Evolutionary conservation across 2,113 vertebrate species (phyloP), one percentile per base, ranked within the genome.

Genomic region (Patagioenas fasciata): DNA sequence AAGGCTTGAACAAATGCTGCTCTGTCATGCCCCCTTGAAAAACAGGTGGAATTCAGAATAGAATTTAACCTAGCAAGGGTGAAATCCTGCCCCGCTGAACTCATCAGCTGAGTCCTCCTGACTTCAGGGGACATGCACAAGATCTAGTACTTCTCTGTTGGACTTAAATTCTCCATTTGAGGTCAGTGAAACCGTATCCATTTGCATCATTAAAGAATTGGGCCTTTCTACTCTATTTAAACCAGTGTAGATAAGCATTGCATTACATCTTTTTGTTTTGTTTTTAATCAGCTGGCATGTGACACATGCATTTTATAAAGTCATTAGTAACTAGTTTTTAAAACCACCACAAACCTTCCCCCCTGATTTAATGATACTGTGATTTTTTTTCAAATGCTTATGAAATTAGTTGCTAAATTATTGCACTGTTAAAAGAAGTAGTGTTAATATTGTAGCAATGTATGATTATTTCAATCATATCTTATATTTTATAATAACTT

Each of bases 1-100:
- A 91, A 95, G n/a, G 78, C 66, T 94, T 71, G 85, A 89, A 88
- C 48, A 96, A 80, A 75, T 95, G 83, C 87, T 95, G 95, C 93
- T 96, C 62, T 87, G 44, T 91, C 79, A 82, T 6, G 2, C 31
- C 62, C 77, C 56, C 69, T 87, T 93, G 73, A 81, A 77, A 88
- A 92, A 81, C 10, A 78, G 66, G 66, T 77, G 70, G 36, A 89
- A 92, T 93, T 86, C 73, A 48, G 58, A 44, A 54, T 8, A 57
- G 61, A 88, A 81, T 91, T 96, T 81, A 89, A 75, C 65, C 54
- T 84, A 54, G 32, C 34, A 47, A 71, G 38, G 44, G 20, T 77
- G 77, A 85, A 67, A 60, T 67, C 69, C 73, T 79, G 21, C 66
- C 50, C 53, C 34, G 5, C 29, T 42, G 89, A 94, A 95, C 77